Evolutionary conservation across 2,113 vertebrate species (phyloP).

Genomic region (Hemiscyllium ocellatum): DNA sequence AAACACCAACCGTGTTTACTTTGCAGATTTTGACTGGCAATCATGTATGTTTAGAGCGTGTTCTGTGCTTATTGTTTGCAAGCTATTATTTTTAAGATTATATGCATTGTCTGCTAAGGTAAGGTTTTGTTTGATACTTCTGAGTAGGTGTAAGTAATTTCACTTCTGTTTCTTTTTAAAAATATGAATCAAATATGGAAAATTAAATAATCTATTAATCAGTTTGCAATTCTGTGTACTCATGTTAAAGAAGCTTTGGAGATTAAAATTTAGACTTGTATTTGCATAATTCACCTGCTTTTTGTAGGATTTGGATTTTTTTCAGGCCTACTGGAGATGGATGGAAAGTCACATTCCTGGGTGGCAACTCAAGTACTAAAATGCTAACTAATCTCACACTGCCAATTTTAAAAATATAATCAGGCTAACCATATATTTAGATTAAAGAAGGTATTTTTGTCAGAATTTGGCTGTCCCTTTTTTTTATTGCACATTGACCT

Average conservation of each 20-base stretch:
- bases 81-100: not conserved
- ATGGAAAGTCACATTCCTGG: not conserved
- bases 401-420: not conserved
- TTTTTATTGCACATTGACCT: conserved; percentile 7
- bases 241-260: not conserved
- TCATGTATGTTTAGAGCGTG: not conserved
- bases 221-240: not conserved
- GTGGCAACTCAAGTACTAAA: not conserved
- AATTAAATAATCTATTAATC: not conserved
- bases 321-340: not conserved
- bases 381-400: not conserved
- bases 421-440: not conserved
- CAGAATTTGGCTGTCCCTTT: not conserved
- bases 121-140: not conserved
- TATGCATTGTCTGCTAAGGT: not conserved
- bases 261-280: not conserved
- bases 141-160: not conserved
- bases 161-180: not conserved
- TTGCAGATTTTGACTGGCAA: not conserved
- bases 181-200: not conserved
- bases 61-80: not conserved
- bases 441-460: too few relatives aligned
- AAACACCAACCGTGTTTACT: not conserved
- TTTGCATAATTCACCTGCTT: not conserved
- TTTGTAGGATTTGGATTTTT: not conserved